phyloP scores from a whole-genome alignment of 2,888 invertebrate genomes.

The Cartodere bifasciata region DNA sequence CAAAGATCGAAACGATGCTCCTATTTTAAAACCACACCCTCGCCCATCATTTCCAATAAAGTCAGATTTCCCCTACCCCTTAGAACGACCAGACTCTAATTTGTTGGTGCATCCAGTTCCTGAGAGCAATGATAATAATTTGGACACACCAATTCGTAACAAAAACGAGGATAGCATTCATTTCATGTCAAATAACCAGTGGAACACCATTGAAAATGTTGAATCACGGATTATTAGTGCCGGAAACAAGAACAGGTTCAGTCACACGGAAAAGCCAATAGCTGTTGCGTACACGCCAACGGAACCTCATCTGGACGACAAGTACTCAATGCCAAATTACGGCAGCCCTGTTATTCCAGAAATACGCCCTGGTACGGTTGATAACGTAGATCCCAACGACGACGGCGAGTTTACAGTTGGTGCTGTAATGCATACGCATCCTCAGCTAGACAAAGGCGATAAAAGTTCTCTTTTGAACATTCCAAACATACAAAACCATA shows the following conservation, averaged over 20 bases:
- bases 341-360: slow-evolving; percentile 38
- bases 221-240: slow-evolving; percentile 18
- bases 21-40: slow-evolving; percentile 34
- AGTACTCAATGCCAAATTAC: slow-evolving; percentile 37
- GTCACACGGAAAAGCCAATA: slow-evolving; percentile 44
- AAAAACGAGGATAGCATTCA: slow-evolving; percentile 31
- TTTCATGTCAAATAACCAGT: slow-evolving; percentile 27
- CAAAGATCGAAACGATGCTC: slow-evolving; percentile 32
- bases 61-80: slow-evolving; percentile 51
- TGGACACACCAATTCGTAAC: too few species aligned
- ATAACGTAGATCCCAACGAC: slow-evolving; percentile 13
- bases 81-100: slow-evolving; percentile 46
- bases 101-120: slow-evolving; percentile 26
- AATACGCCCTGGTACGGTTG: slow-evolving; percentile 30
- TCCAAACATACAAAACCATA: slow-evolving; percentile 11
- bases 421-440: slow-evolving; percentile 34
- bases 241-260: slow-evolving; percentile 25
- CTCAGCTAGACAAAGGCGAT: slow-evolving; percentile 17
- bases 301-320: slow-evolving; percentile 30
- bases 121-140: slow-evolving; percentile 30
- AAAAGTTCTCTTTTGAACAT: slow-evolving; percentile 14
- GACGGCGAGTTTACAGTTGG: slow-evolving; percentile 31
- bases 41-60: slow-evolving; percentile 29
- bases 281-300: slow-evolving; percentile 55
- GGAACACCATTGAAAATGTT: slow-evolving; percentile 31